phyloP scores from a whole-genome alignment of 2,888 invertebrate genomes.

The Hemithea aestivaria region DNA sequence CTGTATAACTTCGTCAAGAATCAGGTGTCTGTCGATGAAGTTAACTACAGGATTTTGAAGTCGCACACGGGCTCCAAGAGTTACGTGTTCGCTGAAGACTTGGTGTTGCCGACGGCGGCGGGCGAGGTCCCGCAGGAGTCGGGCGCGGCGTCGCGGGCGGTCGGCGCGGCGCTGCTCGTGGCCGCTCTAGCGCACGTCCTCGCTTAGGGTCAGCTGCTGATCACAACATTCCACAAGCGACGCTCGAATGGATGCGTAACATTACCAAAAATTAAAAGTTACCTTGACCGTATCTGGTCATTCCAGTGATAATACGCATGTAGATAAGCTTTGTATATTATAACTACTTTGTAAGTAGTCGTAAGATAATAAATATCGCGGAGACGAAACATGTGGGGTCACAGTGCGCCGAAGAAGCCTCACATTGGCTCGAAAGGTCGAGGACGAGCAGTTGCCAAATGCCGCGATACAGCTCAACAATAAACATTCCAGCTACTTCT shows the following conservation, averaged over 20 bases:
- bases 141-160: slow-evolving; percentile 47
- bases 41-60: slow-evolving; percentile 84
- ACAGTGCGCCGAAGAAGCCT: slow-evolving; percentile 57
- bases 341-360: slow-evolving; percentile 23
- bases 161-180: slow-evolving; percentile 49
- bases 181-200: slow-evolving; percentile 58
- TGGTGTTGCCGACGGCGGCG: slow-evolving; percentile 33
- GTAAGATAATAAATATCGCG: slow-evolving; percentile 22
- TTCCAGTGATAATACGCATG: slow-evolving; percentile 68
- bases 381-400: slow-evolving; percentile 37
- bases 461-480: slow-evolving; percentile 51
- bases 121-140: slow-evolving; percentile 33
- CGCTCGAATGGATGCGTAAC: slow-evolving; percentile 64
- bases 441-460: slow-evolving; percentile 59
- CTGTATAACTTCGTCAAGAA: slow-evolving; percentile 82
- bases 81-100: slow-evolving; percentile 79
- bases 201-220: slow-evolving; percentile 48
- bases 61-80: slow-evolving; percentile 80
- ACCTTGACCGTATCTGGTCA: slow-evolving; percentile 65
- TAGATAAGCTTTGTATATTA: slow-evolving; percentile 62
- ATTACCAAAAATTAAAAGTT: slow-evolving; percentile 76
- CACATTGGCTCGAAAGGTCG: slow-evolving; percentile 60
- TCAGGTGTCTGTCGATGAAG: slow-evolving; percentile 76
- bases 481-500: slow-evolving; percentile 62
- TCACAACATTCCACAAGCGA: slow-evolving; percentile 44